Evolutionary conservation across 2,888 invertebrate genomes (phyloP).

Genomic region (Andrena dorsata): DNA sequence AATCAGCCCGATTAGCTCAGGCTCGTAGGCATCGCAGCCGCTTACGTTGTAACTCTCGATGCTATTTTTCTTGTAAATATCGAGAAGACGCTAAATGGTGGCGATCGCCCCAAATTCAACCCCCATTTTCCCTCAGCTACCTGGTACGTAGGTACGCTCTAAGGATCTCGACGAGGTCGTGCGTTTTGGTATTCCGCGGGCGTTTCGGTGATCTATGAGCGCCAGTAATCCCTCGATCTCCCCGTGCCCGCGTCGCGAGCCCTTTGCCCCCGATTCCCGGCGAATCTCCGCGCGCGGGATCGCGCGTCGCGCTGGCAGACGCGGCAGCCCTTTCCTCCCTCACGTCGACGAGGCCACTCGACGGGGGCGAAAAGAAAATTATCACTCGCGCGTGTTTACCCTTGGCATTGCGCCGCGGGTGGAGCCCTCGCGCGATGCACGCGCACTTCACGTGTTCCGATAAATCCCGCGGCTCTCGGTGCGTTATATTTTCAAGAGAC

Average conservation of each 20-base stretch:
- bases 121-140: background rate
- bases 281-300: conserved; percentile 21
- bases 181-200: conserved; percentile 29
- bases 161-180: background rate
- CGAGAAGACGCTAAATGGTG: too few relatives aligned
- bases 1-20: conserved; percentile 48
- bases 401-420: conserved; percentile 55
- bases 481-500: conserved; percentile 72
- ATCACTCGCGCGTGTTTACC: conserved; percentile 56
- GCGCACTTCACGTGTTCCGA: conserved; percentile 51
- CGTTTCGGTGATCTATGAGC: conserved; percentile 41
- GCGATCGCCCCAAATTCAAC: background rate
- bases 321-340: background rate
- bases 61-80: too few relatives aligned
- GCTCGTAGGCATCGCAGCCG: background rate
- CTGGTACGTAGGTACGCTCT: background rate
- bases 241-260: background rate
- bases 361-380: conserved; percentile 50
- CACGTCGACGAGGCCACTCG: background rate
- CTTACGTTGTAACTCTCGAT: too few relatives aligned
- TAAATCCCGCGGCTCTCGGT: conserved; percentile 66
- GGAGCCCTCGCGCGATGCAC: conserved; percentile 40
- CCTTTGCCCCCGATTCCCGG: conserved; percentile 37
- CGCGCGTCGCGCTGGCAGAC: background rate
- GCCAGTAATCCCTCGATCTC: conserved; percentile 42